Evolutionary conservation across 2,113 vertebrate species (phyloP).

Genomic region (Tychaedon coryphoeus): DNA sequence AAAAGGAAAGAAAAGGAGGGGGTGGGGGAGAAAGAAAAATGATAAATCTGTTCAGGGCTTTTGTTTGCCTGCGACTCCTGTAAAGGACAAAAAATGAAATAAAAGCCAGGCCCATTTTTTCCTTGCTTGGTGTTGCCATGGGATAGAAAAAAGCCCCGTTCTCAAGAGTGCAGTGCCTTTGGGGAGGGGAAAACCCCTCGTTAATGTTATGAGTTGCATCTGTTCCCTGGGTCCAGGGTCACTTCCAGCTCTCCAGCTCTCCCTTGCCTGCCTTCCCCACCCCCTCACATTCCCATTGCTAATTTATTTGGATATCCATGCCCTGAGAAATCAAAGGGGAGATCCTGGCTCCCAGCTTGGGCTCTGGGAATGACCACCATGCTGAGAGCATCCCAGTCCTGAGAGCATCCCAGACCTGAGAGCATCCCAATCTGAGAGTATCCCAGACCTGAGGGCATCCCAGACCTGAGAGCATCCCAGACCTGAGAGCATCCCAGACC

Average conservation of each 20-base stretch:
- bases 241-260: not conserved
- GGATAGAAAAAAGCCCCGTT: slow-evolving; percentile 34
- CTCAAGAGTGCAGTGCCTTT: slow-evolving; percentile 16
- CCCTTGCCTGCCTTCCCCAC: not conserved
- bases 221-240: slow-evolving; percentile 35
- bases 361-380: not conserved
- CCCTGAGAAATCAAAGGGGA: not conserved
- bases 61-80: slow-evolving; percentile 52
- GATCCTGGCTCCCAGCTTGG: not conserved
- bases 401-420: not conserved
- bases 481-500: no score
- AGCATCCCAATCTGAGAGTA: not conserved
- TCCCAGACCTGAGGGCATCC: not conserved
- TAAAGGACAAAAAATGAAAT: slow-evolving; percentile 56
- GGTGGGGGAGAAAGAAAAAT: slow-evolving; percentile 58
- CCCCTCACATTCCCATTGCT: not conserved
- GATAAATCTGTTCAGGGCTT: slow-evolving; percentile 43
- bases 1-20: slow-evolving; percentile 66
- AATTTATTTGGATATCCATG: slow-evolving; percentile 11
- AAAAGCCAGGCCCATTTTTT: slow-evolving; percentile 49
- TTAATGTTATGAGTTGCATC: slow-evolving; percentile 35
- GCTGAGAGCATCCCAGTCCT: not conserved
- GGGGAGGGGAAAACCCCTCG: not conserved
- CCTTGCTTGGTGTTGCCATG: slow-evolving; percentile 61
- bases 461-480: no score